Evolutionary conservation across 2,888 invertebrate species (phyloP), one percentile per base, ranked within the genome.

Genomic region (Desoria tigrina): DNA sequence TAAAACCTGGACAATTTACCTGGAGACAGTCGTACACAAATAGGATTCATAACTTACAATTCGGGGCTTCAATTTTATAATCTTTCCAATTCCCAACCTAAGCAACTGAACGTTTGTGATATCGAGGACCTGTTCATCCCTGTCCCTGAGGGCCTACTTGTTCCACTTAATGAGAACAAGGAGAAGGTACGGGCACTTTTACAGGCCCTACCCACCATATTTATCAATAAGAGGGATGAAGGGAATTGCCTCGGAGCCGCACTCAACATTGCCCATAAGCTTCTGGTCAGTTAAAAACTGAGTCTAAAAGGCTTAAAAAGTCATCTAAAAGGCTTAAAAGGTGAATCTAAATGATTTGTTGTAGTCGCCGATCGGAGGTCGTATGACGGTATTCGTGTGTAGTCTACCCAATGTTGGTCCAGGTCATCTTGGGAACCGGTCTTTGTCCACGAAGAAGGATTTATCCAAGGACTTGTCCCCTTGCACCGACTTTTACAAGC

Each of bases 401-500:
- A 64, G n/a, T n/a, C n/a, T n/a, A n/a, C n/a, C n/a, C n/a, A n/a
- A n/a, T n/a, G n/a, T n/a, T n/a, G n/a, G n/a, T n/a, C n/a, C n/a
- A n/a, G n/a, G n/a, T n/a, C n/a, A 90, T 2, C 83, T 99, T 76
- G 88, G 87, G 72, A 32, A 32, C 11, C 32, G 32, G n/a, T n/a
- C n/a, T n/a, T n/a, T n/a, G n/a, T n/a, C n/a, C n/a, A n/a, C 32
- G 32, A 7, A 32, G 4, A 32, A 32, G 11, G 32, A 16, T 21
- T 85, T 39, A 86, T 88, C 7, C 89, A 86, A 88, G 0, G 90
- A 94, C 79, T 82, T 97, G 71, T 94, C 92, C 80, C 97, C 99
- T 0, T 93, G 94, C 2, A 97, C 93, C 1, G 99, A 99, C 81
- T 99, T 97, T 83, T 95, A 95, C 83, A 99, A 99, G 83, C 88